Base-by-base conservation (phyloP, 2,797 vertebrate species). In the Betta splendens region DNA sequence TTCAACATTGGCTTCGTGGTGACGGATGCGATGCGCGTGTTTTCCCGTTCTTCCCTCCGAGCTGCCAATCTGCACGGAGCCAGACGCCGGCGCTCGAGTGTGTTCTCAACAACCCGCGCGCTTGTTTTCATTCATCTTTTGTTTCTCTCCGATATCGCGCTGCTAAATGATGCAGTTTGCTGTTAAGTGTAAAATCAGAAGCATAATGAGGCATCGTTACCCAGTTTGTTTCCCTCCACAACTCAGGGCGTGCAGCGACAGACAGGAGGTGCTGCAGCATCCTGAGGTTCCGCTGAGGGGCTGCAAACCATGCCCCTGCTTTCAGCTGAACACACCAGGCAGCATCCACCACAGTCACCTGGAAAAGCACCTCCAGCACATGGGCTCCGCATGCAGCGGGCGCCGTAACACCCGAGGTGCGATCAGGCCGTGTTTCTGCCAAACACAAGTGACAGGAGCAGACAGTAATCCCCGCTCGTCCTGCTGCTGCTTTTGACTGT, bases 381-480 rank as follows among this genome's bases (percentile, higher is more conserved):
- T 61, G 51, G 60, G 52, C 17, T 1, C 43, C 59, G 58, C 56
- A 69, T 60, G 64, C 42, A 44, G 59, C 56, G 64, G 56, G 53
- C 26, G 40, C 55, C 44, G 73, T 82, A 79, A 85, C 77, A 85
- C 80, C 69, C 1, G 36, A 80, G 74, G 73, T 82, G 81, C 75
- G 77, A 85, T 77, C 67, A 69, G 59, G 56, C 67, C 51, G 20
- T 68, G 70, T 83, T 75, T 20, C 29, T 65, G 68, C 52, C 65
- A 81, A 80, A 69, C 62, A 56, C 50, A 76, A 70, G 51, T 79
- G 84, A 86, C 75, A 74, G 62, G 58, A 76, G 42, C 60, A 69
- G 71, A 69, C 64, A 33, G 63, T 90, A 87, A 90, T 88, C 81
- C 75, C 55, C 26, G 54, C 36, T 52, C 15, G 36, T 75, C 35